Evolutionary conservation across 2,113 vertebrate genomes (phyloP).

Genomic region (Dipodomys stephensi): DNA sequence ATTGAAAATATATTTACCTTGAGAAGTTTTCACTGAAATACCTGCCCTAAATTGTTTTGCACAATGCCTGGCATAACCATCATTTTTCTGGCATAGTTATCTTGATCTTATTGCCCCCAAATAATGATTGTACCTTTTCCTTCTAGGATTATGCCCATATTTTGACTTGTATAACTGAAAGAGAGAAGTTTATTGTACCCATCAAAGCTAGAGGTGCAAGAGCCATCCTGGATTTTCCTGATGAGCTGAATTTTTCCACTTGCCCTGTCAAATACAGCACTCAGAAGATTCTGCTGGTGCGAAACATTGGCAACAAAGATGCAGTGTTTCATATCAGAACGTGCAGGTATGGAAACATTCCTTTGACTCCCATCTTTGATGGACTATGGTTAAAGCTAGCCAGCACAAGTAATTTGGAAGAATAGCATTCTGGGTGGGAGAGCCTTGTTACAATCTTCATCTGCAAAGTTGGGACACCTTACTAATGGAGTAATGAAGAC

Average conservation of each 20-base stretch:
- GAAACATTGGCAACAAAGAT: slow-evolving; percentile 88
- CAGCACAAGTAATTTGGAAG: not conserved
- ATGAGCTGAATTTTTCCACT: slow-evolving; percentile 88
- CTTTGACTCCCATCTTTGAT: slow-evolving; percentile 22
- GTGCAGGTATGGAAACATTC: slow-evolving; percentile 83
- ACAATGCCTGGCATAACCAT: not conserved
- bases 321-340: slow-evolving; percentile 88
- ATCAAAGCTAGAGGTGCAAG: slow-evolving; percentile 89
- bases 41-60: not conserved
- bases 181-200: slow-evolving; percentile 91
- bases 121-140: slow-evolving; percentile 39
- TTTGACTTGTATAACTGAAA: slow-evolving; percentile 89
- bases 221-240: slow-evolving; percentile 91
- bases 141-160: slow-evolving; percentile 91
- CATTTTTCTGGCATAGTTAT: not conserved
- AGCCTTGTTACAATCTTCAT: not conserved
- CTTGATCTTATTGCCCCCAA: not conserved
- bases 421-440: not conserved
- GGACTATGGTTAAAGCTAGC: slow-evolving; percentile 6
- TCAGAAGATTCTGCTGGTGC: slow-evolving; percentile 89
- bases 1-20: not conserved
- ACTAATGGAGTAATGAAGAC: not conserved
- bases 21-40: not conserved
- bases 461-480: not conserved
- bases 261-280: slow-evolving; percentile 90